Base-by-base conservation (phyloP, 2,797 vertebrate genomes). In the Dipus sagitta region DNA sequence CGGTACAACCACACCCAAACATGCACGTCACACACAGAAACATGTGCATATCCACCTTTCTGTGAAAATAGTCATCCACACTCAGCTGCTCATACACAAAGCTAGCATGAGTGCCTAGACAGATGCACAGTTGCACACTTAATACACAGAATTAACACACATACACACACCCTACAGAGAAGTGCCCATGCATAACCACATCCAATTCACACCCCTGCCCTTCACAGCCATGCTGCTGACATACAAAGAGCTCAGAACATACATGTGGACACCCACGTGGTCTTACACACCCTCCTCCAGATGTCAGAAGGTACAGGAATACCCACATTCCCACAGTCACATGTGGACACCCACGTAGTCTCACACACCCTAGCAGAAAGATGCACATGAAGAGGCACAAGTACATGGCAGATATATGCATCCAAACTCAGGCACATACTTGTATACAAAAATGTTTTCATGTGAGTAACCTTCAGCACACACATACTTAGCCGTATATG, bases 401-500 rank as follows among this genome's bases (percentile, higher is more conserved):
- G 23, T 30, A 30, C 65, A 30, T 10, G 7, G 65, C 24, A 67
- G 9, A 71, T 17, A 20, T n/a, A 34, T 14, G 17, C 68, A 76
- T 30, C 60, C 0, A 1, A 18, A 18, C 14, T 2, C 7, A 62
- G 2, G 9, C 8, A 15, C 0, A 34, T 5, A 24, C 38, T 47
- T 18, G 5, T 30, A 30, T 11, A 30, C 0, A 38, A 0, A 21
- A 54, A 1, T 2, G 3, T 8, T 34, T 65, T 65, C 30, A 26
- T 28, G 30, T 8, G 20, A 15, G 9, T 17, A 23, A 17, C 34
- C 32, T 10, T 8, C 8, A 34, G 47, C 64, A 47, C 1, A 28
- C 28, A 54, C 1, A 10, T 6, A 38, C 21, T 21, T 0, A 54
- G 26, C 62, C 58, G 18, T 0, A 4, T 0, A 3, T 0, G 3